Base-by-base conservation (phyloP, 2,797 vertebrate species). In the Heterohyrax brucei region DNA sequence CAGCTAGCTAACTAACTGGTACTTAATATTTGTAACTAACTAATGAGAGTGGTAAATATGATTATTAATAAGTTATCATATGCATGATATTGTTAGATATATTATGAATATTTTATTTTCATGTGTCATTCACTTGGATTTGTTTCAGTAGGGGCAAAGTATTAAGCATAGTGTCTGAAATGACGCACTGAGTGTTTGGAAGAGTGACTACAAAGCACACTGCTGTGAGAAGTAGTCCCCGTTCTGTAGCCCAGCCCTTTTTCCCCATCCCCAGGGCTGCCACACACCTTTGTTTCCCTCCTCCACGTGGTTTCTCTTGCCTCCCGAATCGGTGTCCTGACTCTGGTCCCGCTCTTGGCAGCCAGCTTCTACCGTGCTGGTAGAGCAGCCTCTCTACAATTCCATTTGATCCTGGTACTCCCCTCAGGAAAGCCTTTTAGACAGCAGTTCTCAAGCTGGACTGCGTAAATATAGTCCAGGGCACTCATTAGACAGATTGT, bases 301-400 rank as follows among this genome's bases (percentile, higher is more conserved):
- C 64, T 39, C 77, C 61, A 62, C 30, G 16, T 73, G 56, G 9
- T 56, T 70, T 89, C 92, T 70, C 10, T 59, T 46, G 50, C 50
- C 59, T 73, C 18, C 50, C 8, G 2, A 16, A 72, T 93, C n/a
- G 14, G 70, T 81, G 62, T 94, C 78, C 48, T 68, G 26, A 64
- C 10, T 85, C 75, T 46, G 7, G 2, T 89, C 50, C 87, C n/a
- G 5, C 33, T 92, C 80, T 91, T 84, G 89, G 70, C 46, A 50
- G 64, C 46, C 48, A 62, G 0, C 39, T 30, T n/a, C 26, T 68
- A 30, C 5, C 21, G 7, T 48, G 10, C 50, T 78, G 76, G 56
- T n/a, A 26, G 77, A 21, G 33, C 66, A 93, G 70, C 7, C 28
- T 68, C 68, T 79, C 48, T 46, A 16, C 59, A 62, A 46, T 79